Evolutionary conservation across 2,888 invertebrate genomes (phyloP), one percentile per base, ranked within the genome.

Genomic region (Capitulum mitella): DNA sequence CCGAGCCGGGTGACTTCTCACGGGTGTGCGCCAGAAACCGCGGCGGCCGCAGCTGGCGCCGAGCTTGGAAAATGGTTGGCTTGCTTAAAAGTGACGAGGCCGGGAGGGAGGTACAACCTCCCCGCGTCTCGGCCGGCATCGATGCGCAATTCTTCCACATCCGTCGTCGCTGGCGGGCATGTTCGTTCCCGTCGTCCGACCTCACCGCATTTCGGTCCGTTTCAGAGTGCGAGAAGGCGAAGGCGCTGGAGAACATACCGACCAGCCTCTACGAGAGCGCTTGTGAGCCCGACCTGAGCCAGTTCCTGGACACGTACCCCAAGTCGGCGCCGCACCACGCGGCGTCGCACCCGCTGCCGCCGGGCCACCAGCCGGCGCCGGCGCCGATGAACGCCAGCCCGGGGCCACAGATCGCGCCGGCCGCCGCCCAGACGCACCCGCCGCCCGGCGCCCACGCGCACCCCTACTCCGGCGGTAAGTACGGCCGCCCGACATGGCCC

Each of bases 251-350:
- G 84, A 91, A 91, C 85, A 91, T 91, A 83, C 90, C 91, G 12
- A 89, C 90, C 79, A 91, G 90, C 85, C 89, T 92, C 87, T 93
- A 93, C 89, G 93, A 93, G 86, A 90, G 89, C 84, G 92, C 92
- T 83, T 93, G 92, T 87, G 82, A 80, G 82, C 92, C 92, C 82
- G 93, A 93, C 85, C 86, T 91, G 82, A 89, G 90, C 81, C 90
- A 92, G 80, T 92, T 91, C 86, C 89, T 92, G 86, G 89, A 90
- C 81, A 89, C 88, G 83, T 87, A 88, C 85, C 85, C 85, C 82
- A 86, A 81, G 85, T 6, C 43, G 19, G 19, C 46, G 22, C n/a
- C 46, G 40, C 76, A 46, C 46, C 84, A 86, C 78, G 84, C 46
- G 29, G n/a, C 10, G 3, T 14, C 46, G 37, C 46, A 46, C 43